These are phyloP conservation scores for Misgurnus mizolepis DNA, from an alignment of 2,113 vertebrate species.

Conservation along the genomic window DNA sequence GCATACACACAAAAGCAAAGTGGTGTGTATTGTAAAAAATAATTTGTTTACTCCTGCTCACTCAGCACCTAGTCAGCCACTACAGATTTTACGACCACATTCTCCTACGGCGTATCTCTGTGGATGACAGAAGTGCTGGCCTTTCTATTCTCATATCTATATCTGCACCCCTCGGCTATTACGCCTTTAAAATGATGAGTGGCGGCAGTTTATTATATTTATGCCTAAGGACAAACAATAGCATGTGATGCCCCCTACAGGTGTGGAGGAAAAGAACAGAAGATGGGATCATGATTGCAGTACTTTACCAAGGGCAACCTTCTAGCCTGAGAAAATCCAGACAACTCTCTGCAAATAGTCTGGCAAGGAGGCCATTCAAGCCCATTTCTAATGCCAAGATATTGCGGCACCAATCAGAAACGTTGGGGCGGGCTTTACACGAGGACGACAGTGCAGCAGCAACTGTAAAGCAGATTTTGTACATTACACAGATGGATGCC, in stretches of 20 bases:
- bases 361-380: too few species aligned
- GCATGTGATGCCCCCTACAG: neutral
- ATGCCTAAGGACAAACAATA: neutral
- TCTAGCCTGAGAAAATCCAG: too few species aligned
- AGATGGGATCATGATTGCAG: neutral
- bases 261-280: neutral
- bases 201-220: conserved; percentile 58
- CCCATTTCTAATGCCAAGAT: too few species aligned
- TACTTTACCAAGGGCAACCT: too few species aligned
- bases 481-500: too few species aligned
- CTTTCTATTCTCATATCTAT: conserved; percentile 63
- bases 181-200: conserved; percentile 53
- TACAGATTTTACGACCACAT: conserved; percentile 54
- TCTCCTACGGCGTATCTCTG: conserved; percentile 35
- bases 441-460: too few species aligned
- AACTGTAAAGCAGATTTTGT: too few species aligned
- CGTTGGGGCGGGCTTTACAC: too few species aligned
- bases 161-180: conserved; percentile 8
- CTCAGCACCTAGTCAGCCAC: conserved; percentile 2
- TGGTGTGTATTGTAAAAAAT: neutral
- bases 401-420: too few species aligned
- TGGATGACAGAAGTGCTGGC: conserved; percentile 57
- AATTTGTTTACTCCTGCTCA: neutral
- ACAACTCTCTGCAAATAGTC: too few species aligned
- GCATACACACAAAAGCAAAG: neutral